phyloP scores from a whole-genome alignment of 2,888 invertebrate genomes.

The Tenthredo amoena region DNA sequence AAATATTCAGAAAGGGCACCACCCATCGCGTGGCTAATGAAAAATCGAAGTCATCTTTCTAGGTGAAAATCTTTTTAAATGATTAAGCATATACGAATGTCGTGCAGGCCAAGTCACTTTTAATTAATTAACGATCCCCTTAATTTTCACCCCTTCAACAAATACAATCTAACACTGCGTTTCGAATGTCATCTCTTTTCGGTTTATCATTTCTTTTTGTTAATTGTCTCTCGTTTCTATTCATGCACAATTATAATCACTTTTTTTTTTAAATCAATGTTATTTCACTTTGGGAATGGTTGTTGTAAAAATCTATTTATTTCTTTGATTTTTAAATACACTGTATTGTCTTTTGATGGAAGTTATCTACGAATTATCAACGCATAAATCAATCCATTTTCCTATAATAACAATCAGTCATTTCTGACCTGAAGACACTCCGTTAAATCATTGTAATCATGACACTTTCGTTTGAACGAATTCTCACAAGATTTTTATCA shows the following conservation, averaged over 20 bases:
- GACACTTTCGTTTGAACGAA: background rate
- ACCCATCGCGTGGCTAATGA: constrained; percentile 61
- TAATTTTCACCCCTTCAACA: constrained; percentile 30
- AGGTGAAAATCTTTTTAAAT: constrained; percentile 42
- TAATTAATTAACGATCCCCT: constrained; percentile 39
- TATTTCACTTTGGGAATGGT: constrained; percentile 3
- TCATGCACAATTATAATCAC: background rate
- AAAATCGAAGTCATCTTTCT: constrained; percentile 58
- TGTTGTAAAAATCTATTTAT: background rate
- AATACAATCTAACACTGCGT: background rate
- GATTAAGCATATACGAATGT: constrained; percentile 39
- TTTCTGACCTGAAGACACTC: background rate
- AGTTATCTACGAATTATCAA: constrained; percentile 33
- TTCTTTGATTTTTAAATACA: constrained; percentile 3
- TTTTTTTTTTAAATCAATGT: background rate
- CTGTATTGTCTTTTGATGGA: background rate
- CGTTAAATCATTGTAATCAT: background rate
- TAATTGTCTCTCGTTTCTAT: background rate
- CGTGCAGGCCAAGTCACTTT: constrained; percentile 18
- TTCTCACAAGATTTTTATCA: constrained; percentile 30
- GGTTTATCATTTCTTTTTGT: background rate
- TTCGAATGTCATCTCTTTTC: constrained; percentile 10
- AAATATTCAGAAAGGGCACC: constrained; percentile 56
- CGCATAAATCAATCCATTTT: constrained; percentile 27
- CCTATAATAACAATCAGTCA: background rate